A percentile compares a stretch with the other conserved stretches of the same genome.
Evolutionary conservation across 2,797 vertebrate genomes (phyloP).

Genomic region (Galagoides demidoff): DNA sequence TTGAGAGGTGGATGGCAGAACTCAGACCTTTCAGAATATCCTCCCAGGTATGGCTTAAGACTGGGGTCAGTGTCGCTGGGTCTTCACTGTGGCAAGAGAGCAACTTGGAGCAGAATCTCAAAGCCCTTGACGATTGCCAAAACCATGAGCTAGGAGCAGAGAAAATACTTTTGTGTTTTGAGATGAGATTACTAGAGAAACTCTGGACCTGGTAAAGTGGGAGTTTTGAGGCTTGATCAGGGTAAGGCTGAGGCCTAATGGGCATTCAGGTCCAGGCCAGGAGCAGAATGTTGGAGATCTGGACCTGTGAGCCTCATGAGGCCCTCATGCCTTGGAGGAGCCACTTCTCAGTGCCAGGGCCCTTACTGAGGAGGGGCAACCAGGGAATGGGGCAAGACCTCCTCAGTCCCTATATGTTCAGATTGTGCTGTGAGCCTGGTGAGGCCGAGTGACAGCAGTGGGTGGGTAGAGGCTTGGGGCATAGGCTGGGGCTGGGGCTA

Average conservation of each 20-base stretch:
- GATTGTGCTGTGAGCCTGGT: not conserved
- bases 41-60: slow-evolving; percentile 45
- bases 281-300: not conserved
- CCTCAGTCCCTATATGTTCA: not conserved
- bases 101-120: not conserved
- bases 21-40: not conserved
- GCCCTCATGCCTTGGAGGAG: not conserved
- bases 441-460: not conserved
- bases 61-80: not conserved
- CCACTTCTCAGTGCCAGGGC: not conserved
- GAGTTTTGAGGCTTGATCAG: not conserved
- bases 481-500: not conserved
- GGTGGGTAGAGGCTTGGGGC: not conserved
- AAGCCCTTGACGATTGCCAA: not conserved
- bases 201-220: not conserved
- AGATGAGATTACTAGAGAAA: not conserved
- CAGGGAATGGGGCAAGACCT: not conserved
- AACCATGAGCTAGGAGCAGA: not conserved
- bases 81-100: not conserved
- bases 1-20: not conserved
- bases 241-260: not conserved
- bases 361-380: not conserved
- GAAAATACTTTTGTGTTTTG: not conserved
- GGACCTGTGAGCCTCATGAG: fast-evolving
- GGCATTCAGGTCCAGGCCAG: not conserved